Evolutionary conservation across 1,140 invertebrate species (phyloP).

Genomic region (Streblospio benedicti): DNA sequence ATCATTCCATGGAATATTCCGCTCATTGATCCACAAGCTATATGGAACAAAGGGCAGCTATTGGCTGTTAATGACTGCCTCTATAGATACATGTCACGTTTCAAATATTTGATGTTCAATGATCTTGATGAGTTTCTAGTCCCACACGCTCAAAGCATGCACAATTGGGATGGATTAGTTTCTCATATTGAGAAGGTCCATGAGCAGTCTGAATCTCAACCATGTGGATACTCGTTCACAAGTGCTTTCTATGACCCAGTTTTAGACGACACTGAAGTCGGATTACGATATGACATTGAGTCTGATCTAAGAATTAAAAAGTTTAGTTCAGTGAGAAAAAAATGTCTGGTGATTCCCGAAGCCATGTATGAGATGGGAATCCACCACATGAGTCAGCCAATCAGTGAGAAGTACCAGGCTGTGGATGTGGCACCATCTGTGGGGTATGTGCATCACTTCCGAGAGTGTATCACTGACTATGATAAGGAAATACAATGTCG

Average conservation of each 20-base stretch:
- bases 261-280: neutral
- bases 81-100: slow-evolving; percentile 35
- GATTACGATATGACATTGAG: slow-evolving; percentile 13
- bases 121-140: slow-evolving; percentile 41
- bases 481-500: slow-evolving; percentile 33
- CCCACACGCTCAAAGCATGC: slow-evolving; percentile 5
- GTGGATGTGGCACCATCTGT: slow-evolving; percentile 55
- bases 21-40: slow-evolving; percentile 11
- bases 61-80: slow-evolving; percentile 42
- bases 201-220: no score
- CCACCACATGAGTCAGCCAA: slow-evolving; percentile 37
- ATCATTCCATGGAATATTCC: slow-evolving; percentile 33
- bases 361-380: slow-evolving; percentile 41
- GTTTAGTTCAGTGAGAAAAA: slow-evolving; percentile 30
- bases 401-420: slow-evolving; percentile 20
- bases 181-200: neutral
- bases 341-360: slow-evolving; percentile 34
- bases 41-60: slow-evolving; percentile 44
- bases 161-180: slow-evolving; percentile 10
- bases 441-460: slow-evolving; percentile 83
- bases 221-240: slow-evolving; percentile 32
- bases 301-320: slow-evolving; percentile 13
- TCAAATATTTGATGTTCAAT: slow-evolving; percentile 37
- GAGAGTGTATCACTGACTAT: slow-evolving; percentile 42
- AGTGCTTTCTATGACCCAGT: slow-evolving; percentile 36